Conservation (phyloP, 2,888 invertebrate genomes). For the Monochamus alternatus region DNA sequence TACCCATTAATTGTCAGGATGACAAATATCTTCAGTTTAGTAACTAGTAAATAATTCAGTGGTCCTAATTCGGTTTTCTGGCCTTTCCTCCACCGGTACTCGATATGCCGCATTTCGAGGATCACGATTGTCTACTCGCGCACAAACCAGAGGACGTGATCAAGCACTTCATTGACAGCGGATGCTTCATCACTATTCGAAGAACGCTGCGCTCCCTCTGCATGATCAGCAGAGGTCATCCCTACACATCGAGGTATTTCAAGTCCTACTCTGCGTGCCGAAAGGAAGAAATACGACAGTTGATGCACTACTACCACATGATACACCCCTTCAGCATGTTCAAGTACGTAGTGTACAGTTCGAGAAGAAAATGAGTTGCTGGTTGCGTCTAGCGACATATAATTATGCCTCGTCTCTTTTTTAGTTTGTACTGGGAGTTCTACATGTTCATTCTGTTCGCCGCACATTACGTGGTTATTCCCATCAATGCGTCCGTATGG, state of each 20-base stretch:
- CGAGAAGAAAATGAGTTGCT: too few species aligned
- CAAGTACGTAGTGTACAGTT: neutral
- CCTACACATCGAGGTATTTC: constrained; percentile 35
- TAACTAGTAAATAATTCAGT: too few species aligned
- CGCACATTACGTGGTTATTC: constrained; percentile 38
- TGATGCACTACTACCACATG: constrained; percentile 47
- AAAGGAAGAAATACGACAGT: constrained; percentile 49
- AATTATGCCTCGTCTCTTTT: constrained; percentile 1
- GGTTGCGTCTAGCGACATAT: too few species aligned
- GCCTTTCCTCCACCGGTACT: too few species aligned
- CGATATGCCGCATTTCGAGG: constrained; percentile 9
- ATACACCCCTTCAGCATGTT: constrained; percentile 56
- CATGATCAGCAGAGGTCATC: constrained; percentile 14
- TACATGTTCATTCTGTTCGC: constrained; percentile 47
- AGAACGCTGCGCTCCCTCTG: constrained; percentile 9
- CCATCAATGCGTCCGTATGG: constrained; percentile 31
- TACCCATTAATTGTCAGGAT: too few species aligned
- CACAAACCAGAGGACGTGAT: neutral
- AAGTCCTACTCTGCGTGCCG: constrained; percentile 48
- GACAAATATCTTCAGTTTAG: too few species aligned
- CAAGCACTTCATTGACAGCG: constrained; percentile 17
- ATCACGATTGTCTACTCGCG: constrained; percentile 13
- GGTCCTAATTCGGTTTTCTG: too few species aligned
- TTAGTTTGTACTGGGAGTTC: constrained; percentile 47
- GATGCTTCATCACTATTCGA: neutral